Base-by-base conservation (phyloP, 1,140 invertebrate genomes). In the Phortica variegata region DNA sequence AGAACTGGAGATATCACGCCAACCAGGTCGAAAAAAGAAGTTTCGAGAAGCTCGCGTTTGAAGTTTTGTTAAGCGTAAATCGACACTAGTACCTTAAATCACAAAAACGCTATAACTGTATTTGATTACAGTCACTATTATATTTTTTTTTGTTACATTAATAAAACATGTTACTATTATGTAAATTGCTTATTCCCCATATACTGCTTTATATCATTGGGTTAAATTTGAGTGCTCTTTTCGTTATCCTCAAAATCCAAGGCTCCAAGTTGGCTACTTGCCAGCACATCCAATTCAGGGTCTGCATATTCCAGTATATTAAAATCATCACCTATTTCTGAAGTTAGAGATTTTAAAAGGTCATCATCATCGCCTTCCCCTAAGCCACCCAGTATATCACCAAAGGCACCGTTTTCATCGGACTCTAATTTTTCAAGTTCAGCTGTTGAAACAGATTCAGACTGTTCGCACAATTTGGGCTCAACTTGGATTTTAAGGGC, bases 251-350 rank as follows among this genome's bases (percentile, higher is more conserved):
- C 87, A 36, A 90, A 79, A 73, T 91, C 88, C 32, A 91, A 79
- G 20, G 83, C 83, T 73, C 90, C 87, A 13, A 91, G 79, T 54
- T 90, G 85, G 61, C 88, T 90, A 17, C 86, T 87, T 56, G 86
- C 87, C 43, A 83, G 86, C 40, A 87, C 86, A 49, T 91, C 90
- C n/a, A 95, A 78, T 77, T 96, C 93, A 1, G 93, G 90, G 82
- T 97, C 93, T 0, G 92, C 93, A 79, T 95, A 97, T 77, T 95
- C 91, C 31, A 97, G 75, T 61, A 97, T 95, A 75, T 97, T 96
- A 77, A 97, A 97, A 77, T 95, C 93, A 66, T 92, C 87, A 12
- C 91, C 91, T 81, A 94, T 90, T 80, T 91, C 88, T 23, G 87
- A 91, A 80, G 80, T 79, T 55, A 82, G 65, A 34, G 80, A 83